These are phyloP conservation scores for Odontamblyopus lacepedii DNA, from an alignment of 2,797 vertebrate species.

Conservation along the genomic window DNA sequence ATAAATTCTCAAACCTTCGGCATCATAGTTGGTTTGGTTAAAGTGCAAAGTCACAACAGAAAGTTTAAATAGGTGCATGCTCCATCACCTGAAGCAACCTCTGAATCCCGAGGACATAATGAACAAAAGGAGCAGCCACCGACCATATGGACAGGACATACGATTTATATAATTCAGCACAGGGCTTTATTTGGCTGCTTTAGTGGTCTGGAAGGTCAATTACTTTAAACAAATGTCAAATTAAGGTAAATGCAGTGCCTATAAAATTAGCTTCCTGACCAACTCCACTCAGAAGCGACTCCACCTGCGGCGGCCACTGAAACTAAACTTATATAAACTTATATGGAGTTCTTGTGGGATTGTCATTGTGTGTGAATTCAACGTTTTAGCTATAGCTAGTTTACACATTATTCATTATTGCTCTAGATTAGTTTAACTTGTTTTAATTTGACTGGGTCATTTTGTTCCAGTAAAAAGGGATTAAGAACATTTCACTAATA, in stretches of 20 bases:
- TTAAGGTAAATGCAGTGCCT: neutral
- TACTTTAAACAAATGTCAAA: neutral
- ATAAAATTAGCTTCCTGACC: neutral
- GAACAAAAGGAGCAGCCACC: neutral
- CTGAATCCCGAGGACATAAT: neutral
- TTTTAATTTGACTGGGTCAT: too few relatives aligned
- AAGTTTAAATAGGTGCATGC: neutral
- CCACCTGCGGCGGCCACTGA: neutral
- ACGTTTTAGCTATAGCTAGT: too few relatives aligned
- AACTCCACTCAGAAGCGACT: constrained; percentile 1
- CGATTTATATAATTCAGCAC: neutral
- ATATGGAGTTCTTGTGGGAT: too few relatives aligned
- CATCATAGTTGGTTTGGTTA: too few relatives aligned
- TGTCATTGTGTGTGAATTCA: constrained; percentile 2
- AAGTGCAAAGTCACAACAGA: too few relatives aligned
- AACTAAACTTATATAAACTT: neutral
- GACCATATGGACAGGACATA: neutral
- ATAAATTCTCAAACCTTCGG: too few relatives aligned
- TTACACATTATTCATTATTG: too few relatives aligned
- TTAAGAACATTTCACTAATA: too few relatives aligned
- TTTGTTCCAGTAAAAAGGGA: too few relatives aligned
- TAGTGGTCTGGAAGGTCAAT: neutral
- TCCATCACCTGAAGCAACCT: neutral
- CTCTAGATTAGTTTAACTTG: too few relatives aligned
- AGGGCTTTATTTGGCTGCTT: neutral